Conservation (phyloP, 2,113 vertebrate species). For the Perca flavescens region DNA sequence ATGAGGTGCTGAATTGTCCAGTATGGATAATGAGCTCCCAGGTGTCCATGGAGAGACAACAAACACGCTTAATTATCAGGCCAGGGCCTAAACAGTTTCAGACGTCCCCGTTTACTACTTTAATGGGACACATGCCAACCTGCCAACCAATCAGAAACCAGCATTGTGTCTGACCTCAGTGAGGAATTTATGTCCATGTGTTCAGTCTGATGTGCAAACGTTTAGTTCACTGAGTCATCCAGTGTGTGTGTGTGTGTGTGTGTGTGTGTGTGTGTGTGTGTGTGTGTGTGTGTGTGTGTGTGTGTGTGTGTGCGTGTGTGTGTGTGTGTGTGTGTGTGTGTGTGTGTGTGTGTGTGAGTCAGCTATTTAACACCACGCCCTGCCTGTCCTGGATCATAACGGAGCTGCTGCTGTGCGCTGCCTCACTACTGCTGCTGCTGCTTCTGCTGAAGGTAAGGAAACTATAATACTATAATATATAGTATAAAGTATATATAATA, state of each 20-base stretch:
- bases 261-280: constrained; percentile 39
- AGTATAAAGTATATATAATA: no score
- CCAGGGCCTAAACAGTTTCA: neutral
- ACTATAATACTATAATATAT: no score
- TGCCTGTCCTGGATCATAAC: constrained; percentile 55
- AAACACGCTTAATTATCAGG: neutral
- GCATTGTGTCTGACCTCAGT: neutral
- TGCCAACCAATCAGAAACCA: constrained; percentile 14
- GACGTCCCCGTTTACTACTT: rapidly evolving
- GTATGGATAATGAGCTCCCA: neutral
- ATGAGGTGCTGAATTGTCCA: neutral
- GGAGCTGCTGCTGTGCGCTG: constrained; percentile 64
- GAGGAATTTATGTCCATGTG: constrained; percentile 57
- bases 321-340: constrained; percentile 22
- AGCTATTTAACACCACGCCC: constrained; percentile 83
- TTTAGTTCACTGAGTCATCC: constrained; percentile 46
- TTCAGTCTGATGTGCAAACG: constrained; percentile 46
- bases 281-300: neutral
- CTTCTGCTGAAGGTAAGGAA: constrained; percentile 73
- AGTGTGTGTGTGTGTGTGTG: constrained; percentile 5
- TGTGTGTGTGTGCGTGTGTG: constrained; percentile 13
- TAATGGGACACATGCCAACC: neutral
- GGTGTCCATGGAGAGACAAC: neutral
- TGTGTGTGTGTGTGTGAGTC: constrained; percentile 37
- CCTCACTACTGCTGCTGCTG: constrained; percentile 21